Base-by-base conservation (phyloP, 2,113 vertebrate genomes). In the Seriola dumerili region DNA sequence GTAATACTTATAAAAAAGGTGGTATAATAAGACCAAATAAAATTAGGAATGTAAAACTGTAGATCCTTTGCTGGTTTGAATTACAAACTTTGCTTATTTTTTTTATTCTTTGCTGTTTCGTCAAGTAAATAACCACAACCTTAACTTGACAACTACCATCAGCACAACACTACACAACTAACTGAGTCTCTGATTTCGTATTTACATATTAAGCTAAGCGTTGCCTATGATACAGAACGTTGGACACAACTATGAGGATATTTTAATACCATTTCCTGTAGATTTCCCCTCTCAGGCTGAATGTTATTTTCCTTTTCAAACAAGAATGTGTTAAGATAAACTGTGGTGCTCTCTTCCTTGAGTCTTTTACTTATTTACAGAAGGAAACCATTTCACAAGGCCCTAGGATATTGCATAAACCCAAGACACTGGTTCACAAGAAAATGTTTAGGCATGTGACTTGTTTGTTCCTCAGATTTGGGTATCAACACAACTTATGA, bases 371-470 rank as follows among this genome's bases (percentile, higher is more conserved):
- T 78, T 87, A 87, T 94, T 94, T 92, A 93, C 88, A 91, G 79
- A 91, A 87, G 85, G 62, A 91, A 89, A 59, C 73, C 12, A 68
- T 93, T 94, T 93, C 93, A 87, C 75, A 91, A 82, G 72, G 69
- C 70, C 48, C 58, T 34, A 36, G 63, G 72, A 81, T 82, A 88
- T 93, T 94, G 86, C 89, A 89, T 91, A 88, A 93, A 88, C 75
- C 54, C 48, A 72, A 84, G 34, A 83, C 76, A 85, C 68, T 84
- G 58, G 75, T 78, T 91, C 84, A 91, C 71, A 85, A 80, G 89
- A 73, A 91, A 82, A 84, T 72, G 59, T 61, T 72, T 32, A 36
- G 70, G 61, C 94, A 95, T 91, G 90, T 95, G 95, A 95, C 84
- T 71, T 76, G 61, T 86, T 89, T 91, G 77, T 88, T 84, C 80